A percentile compares a stretch with the other conserved stretches of the same genome.
These are phyloP conservation scores for Ostrea denselamellosa DNA, from an alignment of 1,140 invertebrate species.

Conservation along the genomic window DNA sequence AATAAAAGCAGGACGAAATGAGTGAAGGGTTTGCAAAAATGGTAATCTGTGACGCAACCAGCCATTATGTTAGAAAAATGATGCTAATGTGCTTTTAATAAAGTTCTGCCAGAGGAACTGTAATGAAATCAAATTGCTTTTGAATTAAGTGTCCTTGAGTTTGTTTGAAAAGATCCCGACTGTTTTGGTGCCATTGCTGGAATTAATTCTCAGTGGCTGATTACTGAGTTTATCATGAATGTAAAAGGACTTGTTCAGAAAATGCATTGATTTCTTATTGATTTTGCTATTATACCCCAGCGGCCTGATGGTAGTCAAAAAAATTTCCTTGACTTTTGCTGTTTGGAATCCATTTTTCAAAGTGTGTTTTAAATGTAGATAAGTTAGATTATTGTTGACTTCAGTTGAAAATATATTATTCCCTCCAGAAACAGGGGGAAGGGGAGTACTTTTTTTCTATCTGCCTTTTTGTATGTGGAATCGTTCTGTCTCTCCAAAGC, in stretches of 20 bases:
- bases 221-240: background rate
- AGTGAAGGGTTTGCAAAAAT: background rate
- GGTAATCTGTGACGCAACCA: background rate
- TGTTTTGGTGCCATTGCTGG: background rate
- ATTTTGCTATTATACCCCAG: background rate
- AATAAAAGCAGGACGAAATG: slow-evolving; percentile 4
- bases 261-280: slow-evolving; percentile 23
- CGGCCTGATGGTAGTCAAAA: background rate
- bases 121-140: slow-evolving; percentile 18
- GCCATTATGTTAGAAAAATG: background rate
- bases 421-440: too few species aligned
- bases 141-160: slow-evolving; percentile 7
- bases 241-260: background rate
- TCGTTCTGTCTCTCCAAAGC: too few species aligned
- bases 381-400: background rate
- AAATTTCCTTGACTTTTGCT: background rate
- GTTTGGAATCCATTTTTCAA: background rate
- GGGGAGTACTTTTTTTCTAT: too few species aligned
- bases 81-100: background rate
- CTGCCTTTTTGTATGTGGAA: too few species aligned
- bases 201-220: background rate
- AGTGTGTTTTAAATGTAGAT: background rate
- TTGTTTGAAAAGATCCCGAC: background rate
- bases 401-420: too few species aligned
- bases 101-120: background rate